Percentiles rank a stretch among this genome's conserved stretches.
These are phyloP conservation scores for Andricus curvator DNA, from an alignment of 2,888 invertebrate species.

Conservation along the genomic window DNA sequence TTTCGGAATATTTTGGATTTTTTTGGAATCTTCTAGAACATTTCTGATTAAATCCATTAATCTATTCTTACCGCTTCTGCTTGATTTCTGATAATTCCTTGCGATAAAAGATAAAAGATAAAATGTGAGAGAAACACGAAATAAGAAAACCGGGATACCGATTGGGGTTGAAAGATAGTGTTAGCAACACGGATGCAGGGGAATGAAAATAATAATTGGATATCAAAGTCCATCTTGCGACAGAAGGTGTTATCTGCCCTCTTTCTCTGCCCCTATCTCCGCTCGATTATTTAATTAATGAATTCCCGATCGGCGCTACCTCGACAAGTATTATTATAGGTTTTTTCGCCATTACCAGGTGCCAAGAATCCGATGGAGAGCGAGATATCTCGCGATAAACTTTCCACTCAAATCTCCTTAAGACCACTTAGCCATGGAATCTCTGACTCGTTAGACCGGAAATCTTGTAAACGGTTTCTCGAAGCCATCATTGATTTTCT, in stretches of 20 bases:
- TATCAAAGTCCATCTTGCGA: neutral
- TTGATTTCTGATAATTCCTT: neutral
- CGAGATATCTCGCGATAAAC: slow-evolving; percentile 60
- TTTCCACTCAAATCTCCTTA: slow-evolving; percentile 50
- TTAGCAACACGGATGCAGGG: neutral
- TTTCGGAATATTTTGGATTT: too few species aligned
- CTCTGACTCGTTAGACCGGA: slow-evolving; percentile 60
- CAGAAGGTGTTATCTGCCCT: slow-evolving; percentile 4
- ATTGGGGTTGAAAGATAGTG: neutral
- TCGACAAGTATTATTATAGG: slow-evolving; percentile 68
- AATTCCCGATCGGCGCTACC: slow-evolving; percentile 64
- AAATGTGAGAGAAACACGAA: neutral
- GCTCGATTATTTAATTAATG: slow-evolving; percentile 71
- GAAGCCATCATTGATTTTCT: slow-evolving; percentile 43
- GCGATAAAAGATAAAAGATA: neutral
- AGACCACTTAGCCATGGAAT: slow-evolving; percentile 56
- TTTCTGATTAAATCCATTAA: neutral
- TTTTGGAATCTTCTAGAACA: too few species aligned
- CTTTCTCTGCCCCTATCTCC: slow-evolving; percentile 52
- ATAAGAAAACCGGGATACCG: neutral
- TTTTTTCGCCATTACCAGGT: slow-evolving; percentile 62
- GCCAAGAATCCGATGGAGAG: slow-evolving; percentile 55
- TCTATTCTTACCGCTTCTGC: neutral
- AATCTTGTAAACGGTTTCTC: slow-evolving; percentile 51
- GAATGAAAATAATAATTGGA: neutral